Percentiles rank a stretch among this genome's conserved stretches.
These are phyloP conservation scores for Muscina levida DNA, from an alignment of 2,888 invertebrate species.

Conservation along the genomic window DNA sequence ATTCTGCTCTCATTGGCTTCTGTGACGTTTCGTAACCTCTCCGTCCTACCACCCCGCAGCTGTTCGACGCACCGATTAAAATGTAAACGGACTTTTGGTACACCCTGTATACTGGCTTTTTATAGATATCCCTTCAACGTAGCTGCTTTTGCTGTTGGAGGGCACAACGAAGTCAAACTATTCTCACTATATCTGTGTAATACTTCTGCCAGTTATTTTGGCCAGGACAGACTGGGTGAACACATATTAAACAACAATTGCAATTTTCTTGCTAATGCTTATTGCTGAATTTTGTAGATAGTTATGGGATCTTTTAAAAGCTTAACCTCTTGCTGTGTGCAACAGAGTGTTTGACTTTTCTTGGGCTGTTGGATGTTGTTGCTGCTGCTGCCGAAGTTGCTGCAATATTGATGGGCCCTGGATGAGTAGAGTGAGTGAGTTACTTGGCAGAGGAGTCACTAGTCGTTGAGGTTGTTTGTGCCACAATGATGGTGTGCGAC, in stretches of 20 bases:
- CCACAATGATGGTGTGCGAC: constrained; percentile 69
- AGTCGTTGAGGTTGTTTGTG: constrained; percentile 53
- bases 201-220: no score
- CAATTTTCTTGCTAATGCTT: constrained; percentile 78
- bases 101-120: no score
- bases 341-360: not conserved
- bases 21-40: no score
- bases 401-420: constrained; percentile 18
- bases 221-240: constrained; percentile 49
- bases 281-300: constrained; percentile 76
- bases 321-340: constrained; percentile 65
- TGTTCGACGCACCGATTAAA: no score
- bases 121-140: no score
- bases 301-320: constrained; percentile 68
- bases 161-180: no score
- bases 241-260: constrained; percentile 72
- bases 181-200: no score
- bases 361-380: not conserved
- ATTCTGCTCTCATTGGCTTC: no score
- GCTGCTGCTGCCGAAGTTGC: constrained; percentile 42
- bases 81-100: no score
- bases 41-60: no score
- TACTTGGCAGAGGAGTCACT: constrained; percentile 34
- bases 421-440: constrained; percentile 50
- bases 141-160: no score